Base-by-base conservation (phyloP, 1,140 invertebrate species). In the Euwallacea fornicatus region DNA sequence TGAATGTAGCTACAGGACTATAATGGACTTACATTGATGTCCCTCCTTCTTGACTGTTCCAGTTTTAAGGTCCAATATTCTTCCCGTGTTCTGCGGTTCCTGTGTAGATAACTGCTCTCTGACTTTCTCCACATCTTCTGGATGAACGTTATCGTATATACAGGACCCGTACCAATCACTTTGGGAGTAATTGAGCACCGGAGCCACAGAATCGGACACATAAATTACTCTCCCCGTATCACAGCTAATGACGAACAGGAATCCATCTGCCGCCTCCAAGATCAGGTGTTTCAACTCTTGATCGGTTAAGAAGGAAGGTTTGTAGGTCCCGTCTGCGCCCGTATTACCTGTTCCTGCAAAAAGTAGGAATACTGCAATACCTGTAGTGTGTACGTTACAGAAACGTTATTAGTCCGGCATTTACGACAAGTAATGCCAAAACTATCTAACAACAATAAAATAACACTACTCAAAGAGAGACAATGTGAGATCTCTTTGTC, bases 31-130 rank as follows among this genome's bases (percentile, higher is more conserved):
- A 93, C 92, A 94, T 84, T 98, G 96, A 83, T 98, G 95, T 2
- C 96, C 96, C 83, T 99, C 98, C 83, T 98, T 98, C 80, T 99
- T 99, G 0, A 99, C 96, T 7, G 97, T 99, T 58, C 97, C 97
- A 53, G 96, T 96, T 85, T 99, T 99, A 8, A 99, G 84, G 83
- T 99, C 98, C 55, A 99, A 84, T 73, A 99, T 97, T 69, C 98
- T 86, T 1, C 96, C 97, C 1, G 93, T 93, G 80, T 96, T 96
- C 78, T 96, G 93, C n/a, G 95, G 94, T 81, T 99, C 97, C 77
- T 96, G 93, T 0, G 96, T 97, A 62, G 95, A 98, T 16, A 99
- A 83, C 82, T 99, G 98, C 82, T 99, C 98, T 33, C 95, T 85
- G n/a, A 96, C 93, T 85, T 99, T 99, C 77, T 99, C 97, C 2